phyloP scores from a whole-genome alignment of 2,113 vertebrate genomes.

The Boulengeromyrus knoepffleri region DNA sequence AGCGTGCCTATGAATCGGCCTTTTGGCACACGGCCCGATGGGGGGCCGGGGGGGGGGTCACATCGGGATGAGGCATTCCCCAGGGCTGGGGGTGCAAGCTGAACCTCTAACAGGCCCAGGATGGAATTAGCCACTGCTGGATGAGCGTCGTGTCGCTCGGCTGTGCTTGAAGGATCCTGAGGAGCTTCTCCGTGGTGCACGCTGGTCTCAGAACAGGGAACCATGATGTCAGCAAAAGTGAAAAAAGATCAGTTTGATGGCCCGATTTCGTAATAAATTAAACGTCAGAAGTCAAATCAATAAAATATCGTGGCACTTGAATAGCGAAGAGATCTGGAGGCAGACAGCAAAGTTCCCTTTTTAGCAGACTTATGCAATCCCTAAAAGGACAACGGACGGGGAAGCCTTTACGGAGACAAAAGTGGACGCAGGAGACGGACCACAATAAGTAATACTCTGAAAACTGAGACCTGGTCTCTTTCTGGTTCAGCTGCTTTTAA shows the following conservation, averaged over 20 bases:
- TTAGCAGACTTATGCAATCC: not conserved
- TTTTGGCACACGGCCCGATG: not conserved
- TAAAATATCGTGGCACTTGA: not conserved
- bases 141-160: too few relatives aligned
- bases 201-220: not conserved
- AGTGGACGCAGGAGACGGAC: not conserved
- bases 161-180: too few relatives aligned
- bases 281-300: not conserved
- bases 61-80: not conserved
- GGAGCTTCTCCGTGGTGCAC: too few relatives aligned
- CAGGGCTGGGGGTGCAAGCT: too few relatives aligned
- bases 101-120: too few relatives aligned
- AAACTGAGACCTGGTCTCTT: not conserved
- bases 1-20: not conserved
- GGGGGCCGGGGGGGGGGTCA: too few relatives aligned
- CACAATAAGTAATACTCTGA: not conserved
- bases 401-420: not conserved
- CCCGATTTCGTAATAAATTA: not conserved
- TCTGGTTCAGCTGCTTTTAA: not conserved
- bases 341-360: not conserved
- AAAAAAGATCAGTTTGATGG: not conserved
- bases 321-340: not conserved
- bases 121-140: too few relatives aligned
- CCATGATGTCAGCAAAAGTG: not conserved
- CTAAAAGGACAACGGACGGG: not conserved